Conservation (phyloP, 2,113 vertebrate species). For the Otus sunia region DNA sequence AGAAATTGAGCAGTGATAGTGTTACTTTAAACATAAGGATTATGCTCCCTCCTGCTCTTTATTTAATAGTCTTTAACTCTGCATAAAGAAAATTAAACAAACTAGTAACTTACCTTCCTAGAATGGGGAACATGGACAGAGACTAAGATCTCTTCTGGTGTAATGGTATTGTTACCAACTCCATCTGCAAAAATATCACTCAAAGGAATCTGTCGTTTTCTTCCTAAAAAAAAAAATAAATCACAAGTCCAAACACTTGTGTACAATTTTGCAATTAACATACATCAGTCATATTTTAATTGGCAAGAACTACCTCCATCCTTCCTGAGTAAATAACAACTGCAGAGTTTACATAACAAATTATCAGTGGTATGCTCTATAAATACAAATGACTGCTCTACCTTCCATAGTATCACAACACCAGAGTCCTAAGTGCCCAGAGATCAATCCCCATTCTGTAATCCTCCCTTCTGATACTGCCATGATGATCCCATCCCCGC, state of each 20-base stretch:
- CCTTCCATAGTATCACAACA: neutral
- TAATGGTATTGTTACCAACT: slow-evolving; percentile 74
- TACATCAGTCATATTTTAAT: neutral
- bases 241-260: neutral
- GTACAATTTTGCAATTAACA: neutral
- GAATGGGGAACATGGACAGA: slow-evolving; percentile 84
- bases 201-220: slow-evolving; percentile 72
- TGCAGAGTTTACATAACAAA: neutral
- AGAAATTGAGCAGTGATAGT: neutral
- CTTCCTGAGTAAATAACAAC: neutral
- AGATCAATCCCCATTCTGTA: neutral
- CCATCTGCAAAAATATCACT: slow-evolving; percentile 82
- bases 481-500: neutral
- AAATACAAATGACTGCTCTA: neutral
- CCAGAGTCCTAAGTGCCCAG: neutral
- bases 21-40: neutral
- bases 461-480: neutral
- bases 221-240: slow-evolving; percentile 52
- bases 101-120: slow-evolving; percentile 71
- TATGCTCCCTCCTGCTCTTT: neutral
- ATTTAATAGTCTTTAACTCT: neutral
- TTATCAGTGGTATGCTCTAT: neutral
- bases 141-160: slow-evolving; percentile 80
- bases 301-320: neutral
- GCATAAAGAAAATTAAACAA: neutral